Evolutionary conservation across 1,140 invertebrate genomes (phyloP).

Genomic region (Pararge aegeria): DNA sequence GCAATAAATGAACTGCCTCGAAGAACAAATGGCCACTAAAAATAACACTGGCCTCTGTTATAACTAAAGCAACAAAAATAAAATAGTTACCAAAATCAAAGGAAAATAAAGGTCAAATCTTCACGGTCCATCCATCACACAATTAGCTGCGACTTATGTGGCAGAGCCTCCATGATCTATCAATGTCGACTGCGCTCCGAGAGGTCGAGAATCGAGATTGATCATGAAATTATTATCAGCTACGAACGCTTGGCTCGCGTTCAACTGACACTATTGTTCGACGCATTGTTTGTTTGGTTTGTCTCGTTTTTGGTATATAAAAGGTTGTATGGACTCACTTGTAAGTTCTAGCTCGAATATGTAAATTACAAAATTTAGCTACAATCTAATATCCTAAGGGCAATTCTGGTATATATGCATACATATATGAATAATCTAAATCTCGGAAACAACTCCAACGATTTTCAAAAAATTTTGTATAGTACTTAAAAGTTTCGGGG

Average conservation of each 20-base stretch:
- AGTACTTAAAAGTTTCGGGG: no score
- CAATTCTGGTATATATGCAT: no score
- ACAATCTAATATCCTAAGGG: no score
- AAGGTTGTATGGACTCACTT: neutral
- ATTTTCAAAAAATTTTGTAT: no score
- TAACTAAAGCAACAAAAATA: no score
- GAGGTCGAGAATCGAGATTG: slow-evolving; percentile 40
- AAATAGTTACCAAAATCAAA: neutral
- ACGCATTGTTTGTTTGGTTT: slow-evolving; percentile 5
- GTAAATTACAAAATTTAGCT: no score
- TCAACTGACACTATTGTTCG: slow-evolving; percentile 24
- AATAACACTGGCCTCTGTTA: no score
- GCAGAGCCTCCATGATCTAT: slow-evolving; percentile 39
- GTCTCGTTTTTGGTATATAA: neutral
- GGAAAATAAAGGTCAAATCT: slow-evolving; percentile 12
- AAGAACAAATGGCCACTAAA: no score
- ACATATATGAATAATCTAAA: no score
- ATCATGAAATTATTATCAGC: slow-evolving; percentile 42
- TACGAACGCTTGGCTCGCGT: slow-evolving; percentile 19
- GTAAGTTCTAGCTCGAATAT: no score
- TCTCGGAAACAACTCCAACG: no score
- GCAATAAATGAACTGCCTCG: no score
- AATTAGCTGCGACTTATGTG: slow-evolving; percentile 39
- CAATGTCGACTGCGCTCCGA: slow-evolving; percentile 38
- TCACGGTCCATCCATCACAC: slow-evolving; percentile 39